A percentile compares a stretch with the other conserved stretches of the same genome.
These are phyloP conservation scores for Tineola bisselliella DNA, from an alignment of 2,888 invertebrate species.

Conservation along the genomic window DNA sequence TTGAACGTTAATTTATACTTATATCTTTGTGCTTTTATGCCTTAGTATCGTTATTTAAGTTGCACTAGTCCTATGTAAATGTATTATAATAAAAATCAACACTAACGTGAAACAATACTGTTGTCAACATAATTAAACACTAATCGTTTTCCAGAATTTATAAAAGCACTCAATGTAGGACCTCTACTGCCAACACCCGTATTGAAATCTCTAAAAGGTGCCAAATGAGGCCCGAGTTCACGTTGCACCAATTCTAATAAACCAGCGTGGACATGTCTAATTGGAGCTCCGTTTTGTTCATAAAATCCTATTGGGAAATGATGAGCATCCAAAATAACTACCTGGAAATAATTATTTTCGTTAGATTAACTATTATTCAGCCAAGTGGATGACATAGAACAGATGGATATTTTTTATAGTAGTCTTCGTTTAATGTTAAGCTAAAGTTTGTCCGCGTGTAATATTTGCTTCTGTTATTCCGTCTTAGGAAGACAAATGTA, in stretches of 20 bases:
- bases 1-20: too few species aligned
- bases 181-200: slow-evolving; percentile 46
- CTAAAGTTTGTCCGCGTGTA: too few species aligned
- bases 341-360: slow-evolving; percentile 27
- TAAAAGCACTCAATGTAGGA: slow-evolving; percentile 55
- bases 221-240: slow-evolving; percentile 66
- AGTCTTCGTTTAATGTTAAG: too few species aligned
- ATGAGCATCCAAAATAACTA: slow-evolving; percentile 84
- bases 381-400: too few species aligned
- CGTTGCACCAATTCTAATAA: slow-evolving; percentile 63
- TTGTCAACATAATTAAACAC: slow-evolving; percentile 68
- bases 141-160: slow-evolving; percentile 54
- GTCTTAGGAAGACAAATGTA: too few species aligned
- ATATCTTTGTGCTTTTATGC: too few species aligned
- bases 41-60: too few species aligned
- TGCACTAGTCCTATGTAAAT: too few species aligned
- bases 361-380: neutral
- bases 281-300: slow-evolving; percentile 46
- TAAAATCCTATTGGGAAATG: slow-evolving; percentile 78
- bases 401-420: too few species aligned
- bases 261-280: slow-evolving; percentile 59
- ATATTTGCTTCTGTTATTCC: neutral
- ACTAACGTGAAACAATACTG: slow-evolving; percentile 44
- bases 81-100: neutral
- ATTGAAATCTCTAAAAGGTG: slow-evolving; percentile 46